phyloP scores from a whole-genome alignment of 2,113 vertebrate species.

The Fulica atra region DNA sequence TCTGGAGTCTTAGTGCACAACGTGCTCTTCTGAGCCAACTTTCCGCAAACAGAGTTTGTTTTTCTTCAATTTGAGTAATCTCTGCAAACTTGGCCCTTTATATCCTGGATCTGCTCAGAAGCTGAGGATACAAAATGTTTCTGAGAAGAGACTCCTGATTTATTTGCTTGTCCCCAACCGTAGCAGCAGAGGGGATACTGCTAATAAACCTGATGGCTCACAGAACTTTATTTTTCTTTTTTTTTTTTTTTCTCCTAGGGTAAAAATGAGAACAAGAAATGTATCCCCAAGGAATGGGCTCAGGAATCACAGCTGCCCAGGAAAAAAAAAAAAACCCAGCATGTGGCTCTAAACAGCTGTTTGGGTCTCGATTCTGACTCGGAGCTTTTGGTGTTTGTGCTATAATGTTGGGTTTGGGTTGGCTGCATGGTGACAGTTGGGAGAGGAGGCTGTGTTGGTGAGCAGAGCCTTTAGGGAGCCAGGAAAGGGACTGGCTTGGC shows the following conservation, averaged over 20 bases:
- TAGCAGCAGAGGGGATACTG: not conserved
- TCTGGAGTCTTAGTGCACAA: not conserved
- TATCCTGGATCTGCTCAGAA: not conserved
- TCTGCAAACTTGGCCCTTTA: not conserved
- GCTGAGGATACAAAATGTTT: not conserved
- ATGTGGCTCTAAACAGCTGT: not conserved
- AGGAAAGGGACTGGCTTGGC: not conserved
- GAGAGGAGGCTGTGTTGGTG: not conserved
- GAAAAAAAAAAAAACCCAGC: not conserved
- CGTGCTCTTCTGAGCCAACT: not conserved
- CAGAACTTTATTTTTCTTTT: not conserved
- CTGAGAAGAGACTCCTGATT: not conserved
- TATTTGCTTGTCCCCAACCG: not conserved
- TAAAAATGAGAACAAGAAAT: not conserved
- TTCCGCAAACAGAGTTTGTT: not conserved
- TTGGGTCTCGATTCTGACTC: not conserved
- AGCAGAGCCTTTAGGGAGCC: not conserved
- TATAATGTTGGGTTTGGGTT: not conserved
- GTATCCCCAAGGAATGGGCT: not conserved
- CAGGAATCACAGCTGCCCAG: not conserved
- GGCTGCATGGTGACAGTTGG: not conserved
- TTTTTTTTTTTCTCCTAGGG: not conserved
- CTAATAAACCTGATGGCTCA: not conserved
- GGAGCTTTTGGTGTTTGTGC: not conserved
- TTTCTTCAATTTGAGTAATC: not conserved